Evolutionary conservation across 2,888 invertebrate species (phyloP), one percentile per base, ranked within the genome.

Genomic region (Tachina grossa): DNA sequence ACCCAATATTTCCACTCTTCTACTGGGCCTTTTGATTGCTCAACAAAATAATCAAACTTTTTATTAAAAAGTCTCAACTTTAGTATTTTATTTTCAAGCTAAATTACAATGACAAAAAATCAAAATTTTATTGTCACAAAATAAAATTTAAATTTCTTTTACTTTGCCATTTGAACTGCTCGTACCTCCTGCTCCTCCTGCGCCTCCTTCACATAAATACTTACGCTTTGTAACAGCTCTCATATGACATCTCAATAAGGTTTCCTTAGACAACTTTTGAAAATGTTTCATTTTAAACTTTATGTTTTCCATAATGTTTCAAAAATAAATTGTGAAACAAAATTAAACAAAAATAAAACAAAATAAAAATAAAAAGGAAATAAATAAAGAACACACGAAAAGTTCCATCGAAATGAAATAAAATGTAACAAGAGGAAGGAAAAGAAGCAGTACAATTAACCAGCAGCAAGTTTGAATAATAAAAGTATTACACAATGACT

Each of bases 241-340:
- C 49, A 49, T 66, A 76, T 80, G 79, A 75, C 79, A 75, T 79
- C 68, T 76, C 82, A 85, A 79, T 83, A 79, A 66, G 83, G 83
- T 61, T 83, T 85, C 83, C 77, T 80, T 55, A 63, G 68, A 76
- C 53, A 79, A 85, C 22, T 85, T 85, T 63, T 61, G 59, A 49
- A 82, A 66, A 61, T 61, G 76, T 83, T 77, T 80, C 79, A 85
- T 85, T 83, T 83, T 72, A 80, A 85, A 83, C 66, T 85, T 80
- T 76, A 61, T 53, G 43, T 66, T 74, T 47, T 77, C 57, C 14
- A 57, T 68, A 19, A 57, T 77, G 41, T 68, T 68, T 51, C 66
- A 59, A 61, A 75, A 43, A 74, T 59, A 41, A 53, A 31, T 6
- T 66, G 49, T 74, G 19, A 49, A 74, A 72, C 72, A 80, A 80